Evolutionary conservation across 2,797 vertebrate genomes (phyloP).

Genomic region (Gephyroberyx darwinii): DNA sequence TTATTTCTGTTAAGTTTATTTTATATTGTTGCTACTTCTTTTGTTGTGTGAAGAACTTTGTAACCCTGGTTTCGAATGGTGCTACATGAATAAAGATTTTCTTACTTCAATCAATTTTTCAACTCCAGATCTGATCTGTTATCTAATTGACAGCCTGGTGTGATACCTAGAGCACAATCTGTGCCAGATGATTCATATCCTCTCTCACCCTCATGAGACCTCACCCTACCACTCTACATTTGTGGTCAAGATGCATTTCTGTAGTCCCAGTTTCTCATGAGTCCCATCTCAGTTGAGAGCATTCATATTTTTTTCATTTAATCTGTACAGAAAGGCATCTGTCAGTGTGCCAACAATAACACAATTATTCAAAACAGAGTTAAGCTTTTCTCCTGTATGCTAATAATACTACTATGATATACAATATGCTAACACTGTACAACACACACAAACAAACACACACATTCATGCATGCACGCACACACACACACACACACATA

Average conservation of each 20-base stretch:
- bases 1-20: too few species aligned
- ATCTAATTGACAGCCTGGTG: conserved; percentile 46
- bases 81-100: too few species aligned
- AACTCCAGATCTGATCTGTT: conserved; percentile 52
- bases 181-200: conserved; percentile 49
- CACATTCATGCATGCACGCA: background rate
- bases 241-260: conserved; percentile 35
- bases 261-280: conserved; percentile 12
- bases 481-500: background rate
- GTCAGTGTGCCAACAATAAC: conserved; percentile 33
- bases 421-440: conserved; percentile 21
- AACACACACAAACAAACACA: conserved; percentile 12
- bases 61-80: too few species aligned
- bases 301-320: conserved; percentile 9
- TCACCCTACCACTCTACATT: conserved; percentile 9
- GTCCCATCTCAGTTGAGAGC: conserved; percentile 12
- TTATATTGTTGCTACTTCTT: too few species aligned
- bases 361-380: conserved; percentile 33
- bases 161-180: conserved; percentile 43
- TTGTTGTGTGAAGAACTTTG: too few species aligned
- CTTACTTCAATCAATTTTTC: conserved; percentile 35
- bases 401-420: conserved; percentile 28
- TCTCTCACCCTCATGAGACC: conserved; percentile 27
- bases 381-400: conserved; percentile 21
- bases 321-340: conserved; percentile 11